Percentiles rank a stretch among this genome's conserved stretches.
These are phyloP conservation scores for Australoheros scitulus DNA, from an alignment of 2,113 vertebrate species.

Conservation along the genomic window DNA sequence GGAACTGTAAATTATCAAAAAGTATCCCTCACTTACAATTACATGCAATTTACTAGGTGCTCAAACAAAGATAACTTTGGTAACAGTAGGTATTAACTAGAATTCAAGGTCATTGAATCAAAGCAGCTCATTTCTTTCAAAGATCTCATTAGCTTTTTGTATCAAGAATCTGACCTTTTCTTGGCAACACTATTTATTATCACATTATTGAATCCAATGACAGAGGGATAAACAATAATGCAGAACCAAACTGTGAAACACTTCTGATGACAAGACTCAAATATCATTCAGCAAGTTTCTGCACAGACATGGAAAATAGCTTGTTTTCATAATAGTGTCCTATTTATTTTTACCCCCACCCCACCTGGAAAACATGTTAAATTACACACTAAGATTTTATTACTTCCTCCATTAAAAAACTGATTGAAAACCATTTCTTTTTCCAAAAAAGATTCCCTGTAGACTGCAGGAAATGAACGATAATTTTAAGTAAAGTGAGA, in stretches of 20 bases:
- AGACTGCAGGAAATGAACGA: neutral
- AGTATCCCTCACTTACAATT: too few species aligned
- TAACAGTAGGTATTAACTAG: neutral
- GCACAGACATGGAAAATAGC: neutral
- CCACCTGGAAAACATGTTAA: too few species aligned
- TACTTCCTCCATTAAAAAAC: neutral
- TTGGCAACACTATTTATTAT: conserved; percentile 32
- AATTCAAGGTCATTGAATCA: conserved; percentile 31
- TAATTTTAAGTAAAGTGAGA: neutral
- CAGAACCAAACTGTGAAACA: neutral
- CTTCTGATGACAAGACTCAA: neutral
- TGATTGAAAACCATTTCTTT: neutral
- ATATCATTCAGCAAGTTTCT: neutral
- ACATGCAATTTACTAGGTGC: too few species aligned
- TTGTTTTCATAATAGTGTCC: neutral
- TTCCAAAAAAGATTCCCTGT: neutral
- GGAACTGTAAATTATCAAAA: too few species aligned
- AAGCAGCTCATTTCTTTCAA: conserved; percentile 20
- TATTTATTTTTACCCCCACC: too few species aligned
- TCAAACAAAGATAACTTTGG: too few species aligned
- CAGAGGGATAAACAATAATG: conserved; percentile 6
- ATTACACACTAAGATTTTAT: neutral
- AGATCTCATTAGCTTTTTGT: conserved; percentile 34
- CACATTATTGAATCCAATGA: conserved; percentile 21
- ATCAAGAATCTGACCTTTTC: conserved; percentile 44